phyloP scores from a whole-genome alignment of 2,888 invertebrate genomes.

The Tortricodes alternella region DNA sequence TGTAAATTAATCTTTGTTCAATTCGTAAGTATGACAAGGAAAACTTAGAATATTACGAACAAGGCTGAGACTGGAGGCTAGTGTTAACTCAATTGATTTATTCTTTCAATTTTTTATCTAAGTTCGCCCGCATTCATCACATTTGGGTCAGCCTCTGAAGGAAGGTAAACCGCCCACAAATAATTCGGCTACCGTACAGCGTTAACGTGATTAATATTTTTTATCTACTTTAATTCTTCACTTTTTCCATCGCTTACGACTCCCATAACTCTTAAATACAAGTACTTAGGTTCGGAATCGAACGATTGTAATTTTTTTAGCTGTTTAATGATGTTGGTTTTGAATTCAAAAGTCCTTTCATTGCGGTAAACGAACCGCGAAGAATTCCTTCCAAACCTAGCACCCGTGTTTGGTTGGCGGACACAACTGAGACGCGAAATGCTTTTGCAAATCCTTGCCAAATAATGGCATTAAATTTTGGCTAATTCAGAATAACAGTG shows the following conservation, averaged over 20 bases:
- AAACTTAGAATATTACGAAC: too few species aligned
- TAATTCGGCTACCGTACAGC: slow-evolving; percentile 69
- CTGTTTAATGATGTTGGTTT: slow-evolving; percentile 37
- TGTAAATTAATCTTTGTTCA: too few species aligned
- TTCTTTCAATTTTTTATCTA: neutral
- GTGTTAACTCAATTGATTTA: neutral
- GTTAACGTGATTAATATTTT: slow-evolving; percentile 71
- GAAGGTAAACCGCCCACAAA: slow-evolving; percentile 58
- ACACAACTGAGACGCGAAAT: slow-evolving; percentile 59
- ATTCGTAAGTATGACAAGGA: too few species aligned
- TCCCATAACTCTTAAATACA: slow-evolving; percentile 33
- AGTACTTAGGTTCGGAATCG: slow-evolving; percentile 38
- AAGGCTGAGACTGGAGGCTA: too few species aligned
- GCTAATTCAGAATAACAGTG: slow-evolving; percentile 69
- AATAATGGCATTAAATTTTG: slow-evolving; percentile 71
- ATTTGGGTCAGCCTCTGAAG: slow-evolving; percentile 44
- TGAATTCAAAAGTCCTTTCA: slow-evolving; percentile 60
- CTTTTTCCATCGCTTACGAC: slow-evolving; percentile 9
- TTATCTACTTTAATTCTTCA: slow-evolving; percentile 39
- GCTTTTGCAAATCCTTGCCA: slow-evolving; percentile 52
- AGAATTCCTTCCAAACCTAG: slow-evolving; percentile 62
- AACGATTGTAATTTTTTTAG: slow-evolving; percentile 2
- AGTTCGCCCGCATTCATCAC: slow-evolving; percentile 27
- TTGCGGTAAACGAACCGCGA: slow-evolving; percentile 70
- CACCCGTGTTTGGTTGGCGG: slow-evolving; percentile 74